Percentiles rank a stretch among this genome's conserved stretches.
These are phyloP conservation scores for Agonum fuliginosum DNA, from an alignment of 2,888 invertebrate species.

Conservation along the genomic window DNA sequence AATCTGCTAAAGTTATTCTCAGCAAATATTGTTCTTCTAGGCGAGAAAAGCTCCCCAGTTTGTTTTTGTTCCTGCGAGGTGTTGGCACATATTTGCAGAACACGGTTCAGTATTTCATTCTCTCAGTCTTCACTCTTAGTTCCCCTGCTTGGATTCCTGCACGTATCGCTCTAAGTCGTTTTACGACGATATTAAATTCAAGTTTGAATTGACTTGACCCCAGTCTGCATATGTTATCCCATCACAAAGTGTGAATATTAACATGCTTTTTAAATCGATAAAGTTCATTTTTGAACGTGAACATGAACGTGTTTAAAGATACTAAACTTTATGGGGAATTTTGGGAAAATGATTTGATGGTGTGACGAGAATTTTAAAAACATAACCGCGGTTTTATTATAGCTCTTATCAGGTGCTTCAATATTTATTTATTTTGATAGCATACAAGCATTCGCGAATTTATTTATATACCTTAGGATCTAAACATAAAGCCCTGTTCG, in stretches of 20 bases:
- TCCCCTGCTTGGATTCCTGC: slow-evolving; percentile 12
- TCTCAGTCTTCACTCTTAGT: not conserved
- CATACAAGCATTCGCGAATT: too few species aligned
- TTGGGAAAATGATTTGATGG: not conserved
- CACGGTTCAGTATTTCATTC: not conserved
- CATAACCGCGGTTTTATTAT: not conserved
- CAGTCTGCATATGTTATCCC: slow-evolving; percentile 38
- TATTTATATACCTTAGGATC: too few species aligned
- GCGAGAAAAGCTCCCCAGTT: not conserved
- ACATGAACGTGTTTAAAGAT: not conserved
- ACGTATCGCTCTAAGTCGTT: slow-evolving; percentile 29
- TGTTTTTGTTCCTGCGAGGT: not conserved
- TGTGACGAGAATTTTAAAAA: not conserved
- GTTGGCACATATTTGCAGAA: slow-evolving; percentile 6
- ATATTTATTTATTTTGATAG: too few species aligned
- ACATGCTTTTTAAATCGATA: slow-evolving; percentile 17
- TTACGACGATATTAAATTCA: slow-evolving; percentile 45
- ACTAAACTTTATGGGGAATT: not conserved
- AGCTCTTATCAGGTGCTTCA: too few species aligned
- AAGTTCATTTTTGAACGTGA: not conserved
- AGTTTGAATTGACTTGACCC: slow-evolving; percentile 40
- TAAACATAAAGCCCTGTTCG: too few species aligned
- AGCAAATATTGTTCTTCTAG: not conserved
- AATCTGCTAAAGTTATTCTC: not conserved
- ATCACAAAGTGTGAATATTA: slow-evolving; percentile 41